Conservation (phyloP, 2,113 vertebrate species). For the Puntigrus tetrazona region DNA sequence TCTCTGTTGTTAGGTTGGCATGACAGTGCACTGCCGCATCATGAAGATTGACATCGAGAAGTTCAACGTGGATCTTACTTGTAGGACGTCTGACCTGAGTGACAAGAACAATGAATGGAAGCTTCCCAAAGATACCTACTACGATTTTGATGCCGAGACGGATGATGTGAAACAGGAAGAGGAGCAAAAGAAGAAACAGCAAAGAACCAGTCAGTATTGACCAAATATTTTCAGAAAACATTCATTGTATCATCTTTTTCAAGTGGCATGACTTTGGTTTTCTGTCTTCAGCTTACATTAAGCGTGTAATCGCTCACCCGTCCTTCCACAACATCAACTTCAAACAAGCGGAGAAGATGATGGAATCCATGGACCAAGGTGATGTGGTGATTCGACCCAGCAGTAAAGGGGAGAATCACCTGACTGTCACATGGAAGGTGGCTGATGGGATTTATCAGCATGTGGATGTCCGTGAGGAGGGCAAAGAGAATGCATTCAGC, state of each 20-base stretch:
- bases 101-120: slow-evolving; percentile 99
- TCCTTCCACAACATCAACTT: slow-evolving; percentile 99
- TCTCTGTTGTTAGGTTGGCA: slow-evolving; percentile 82
- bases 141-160: slow-evolving; percentile 91
- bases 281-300: slow-evolving; percentile 86
- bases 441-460: slow-evolving; percentile 96
- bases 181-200: slow-evolving; percentile 93
- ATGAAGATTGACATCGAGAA: slow-evolving; percentile 99
- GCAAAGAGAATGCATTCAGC: slow-evolving; percentile 99
- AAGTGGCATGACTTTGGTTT: neutral
- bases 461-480: slow-evolving; percentile 93
- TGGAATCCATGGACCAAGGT: slow-evolving; percentile 98
- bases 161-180: slow-evolving; percentile 93
- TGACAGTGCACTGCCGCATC: slow-evolving; percentile 98
- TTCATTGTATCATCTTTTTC: neutral
- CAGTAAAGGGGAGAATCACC: slow-evolving; percentile 97
- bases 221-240: neutral
- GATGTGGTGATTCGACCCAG: slow-evolving; percentile 96
- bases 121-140: slow-evolving; percentile 95
- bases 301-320: slow-evolving; percentile 96
- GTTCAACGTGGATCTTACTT: slow-evolving; percentile 96
- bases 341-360: slow-evolving; percentile 99
- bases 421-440: slow-evolving; percentile 98
- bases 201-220: slow-evolving; percentile 88
- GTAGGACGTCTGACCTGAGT: slow-evolving; percentile 93